Evolutionary conservation across 1,140 invertebrate genomes (phyloP), one percentile per base, ranked within the genome.

Genomic region (Ceratosolen fusciceps): DNA sequence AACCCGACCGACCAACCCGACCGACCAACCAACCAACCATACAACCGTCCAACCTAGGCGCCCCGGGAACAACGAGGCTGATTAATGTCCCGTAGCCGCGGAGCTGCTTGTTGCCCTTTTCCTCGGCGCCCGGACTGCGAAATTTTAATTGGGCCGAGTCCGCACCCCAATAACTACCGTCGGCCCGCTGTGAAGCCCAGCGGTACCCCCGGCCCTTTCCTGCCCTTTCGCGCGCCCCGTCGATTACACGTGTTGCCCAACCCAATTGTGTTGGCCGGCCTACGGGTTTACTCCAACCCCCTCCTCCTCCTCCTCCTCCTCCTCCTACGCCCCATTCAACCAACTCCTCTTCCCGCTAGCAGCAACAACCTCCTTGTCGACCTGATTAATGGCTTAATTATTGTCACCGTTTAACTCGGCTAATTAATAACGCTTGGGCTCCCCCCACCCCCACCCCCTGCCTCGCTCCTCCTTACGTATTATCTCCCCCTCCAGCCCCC

Each of bases 331-430:
- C n/a, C n/a, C n/a, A n/a, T n/a, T n/a, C n/a, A n/a, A n/a, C n/a
- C n/a, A n/a, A n/a, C n/a, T n/a, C n/a, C n/a, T n/a, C n/a, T n/a
- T n/a, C n/a, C n/a, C n/a, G n/a, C n/a, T n/a, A n/a, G n/a, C n/a
- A n/a, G n/a, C n/a, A n/a, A n/a, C n/a, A n/a, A n/a, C n/a, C n/a
- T n/a, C n/a, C n/a, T n/a, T 31, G 12, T 8, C 16, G 5, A n/a
- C 60, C 21, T 65, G 60, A 65, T 65, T 65, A 65, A 65, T 65
- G 4, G 60, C 60, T 65, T 65, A 65, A 65, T 65, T 37, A 65
- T 37, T 65, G 60, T 65, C 60, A 65, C 31, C 16, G 12, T 37
- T 65, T 37, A 65, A 37, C 60, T 65, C n/a, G n/a, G 34, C 19
- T 16, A 21, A 7, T 31, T 65, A 37, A 65, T 65, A 65, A 37